Evolutionary conservation across 2,113 vertebrate species (phyloP).

Genomic region (Electrona antarctica): DNA sequence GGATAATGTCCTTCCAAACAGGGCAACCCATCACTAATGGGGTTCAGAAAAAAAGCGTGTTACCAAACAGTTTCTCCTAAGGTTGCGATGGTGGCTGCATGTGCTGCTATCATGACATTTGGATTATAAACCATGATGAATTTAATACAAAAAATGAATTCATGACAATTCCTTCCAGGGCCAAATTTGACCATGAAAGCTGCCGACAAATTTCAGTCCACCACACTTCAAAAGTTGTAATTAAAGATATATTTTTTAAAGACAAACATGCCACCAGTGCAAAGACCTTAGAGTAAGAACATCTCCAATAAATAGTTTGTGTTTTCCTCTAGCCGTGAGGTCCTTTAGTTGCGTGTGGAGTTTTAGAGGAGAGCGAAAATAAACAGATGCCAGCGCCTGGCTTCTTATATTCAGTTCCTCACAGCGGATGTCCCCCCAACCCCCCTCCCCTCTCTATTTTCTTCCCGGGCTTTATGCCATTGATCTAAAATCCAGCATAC

Average conservation of each 20-base stretch:
- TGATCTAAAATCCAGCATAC: slow-evolving; percentile 54
- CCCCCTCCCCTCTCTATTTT: slow-evolving; percentile 23
- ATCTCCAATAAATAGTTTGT: slow-evolving; percentile 40
- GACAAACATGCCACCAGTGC: slow-evolving; percentile 31
- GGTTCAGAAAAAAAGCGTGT: too few relatives aligned
- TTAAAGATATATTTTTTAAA: slow-evolving; percentile 21
- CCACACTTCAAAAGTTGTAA: slow-evolving; percentile 37
- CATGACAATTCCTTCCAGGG: neutral
- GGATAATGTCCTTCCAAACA: too few relatives aligned
- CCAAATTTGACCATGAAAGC: slow-evolving; percentile 3
- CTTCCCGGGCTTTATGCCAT: slow-evolving; percentile 44
- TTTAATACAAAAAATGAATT: neutral
- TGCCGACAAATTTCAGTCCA: slow-evolving; percentile 2
- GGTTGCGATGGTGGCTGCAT: neutral
- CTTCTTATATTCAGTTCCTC: slow-evolving; percentile 50
- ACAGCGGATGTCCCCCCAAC: slow-evolving; percentile 38
- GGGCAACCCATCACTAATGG: too few relatives aligned
- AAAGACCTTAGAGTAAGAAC: slow-evolving; percentile 19
- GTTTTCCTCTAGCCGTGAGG: slow-evolving; percentile 24
- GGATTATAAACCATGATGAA: neutral
- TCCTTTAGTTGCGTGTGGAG: slow-evolving; percentile 16
- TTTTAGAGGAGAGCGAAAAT: slow-evolving; percentile 28
- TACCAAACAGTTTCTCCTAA: neutral
- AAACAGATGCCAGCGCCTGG: slow-evolving; percentile 42
- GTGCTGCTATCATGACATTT: neutral